Evolutionary conservation across 2,113 vertebrate genomes (phyloP), one percentile per base, ranked within the genome.

Genomic region (Gambusia affinis): DNA sequence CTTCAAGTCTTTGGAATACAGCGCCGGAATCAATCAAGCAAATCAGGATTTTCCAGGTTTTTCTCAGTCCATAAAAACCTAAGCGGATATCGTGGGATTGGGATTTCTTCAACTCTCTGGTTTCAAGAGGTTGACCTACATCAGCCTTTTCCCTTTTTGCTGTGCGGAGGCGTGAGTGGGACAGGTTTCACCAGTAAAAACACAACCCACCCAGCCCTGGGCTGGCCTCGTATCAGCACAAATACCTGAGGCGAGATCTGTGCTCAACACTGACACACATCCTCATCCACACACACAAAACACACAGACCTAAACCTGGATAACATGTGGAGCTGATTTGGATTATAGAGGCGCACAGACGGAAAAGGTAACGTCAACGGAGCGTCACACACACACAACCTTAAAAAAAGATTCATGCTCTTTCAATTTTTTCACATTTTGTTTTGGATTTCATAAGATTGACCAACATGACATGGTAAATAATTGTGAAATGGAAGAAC

Each of bases 261-360:
- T 66, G 35, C 75, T 67, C n/a, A n/a, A 69, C 47, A 69, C 67
- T 78, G 60, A 80, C 27, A 76, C 51, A 75, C 68, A 70, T 70
- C 67, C 8, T 12, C 63, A 67, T 4, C 71, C 22, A 80, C 47
- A 63, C 27, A 63, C 30, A 64, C 68, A 5, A 73, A 47, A 66
- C 77, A 75, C 62, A 70, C 44, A 70, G 30, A 73, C 44, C 80
- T 5, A 75, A 78, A 90, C 79, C 85, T 82, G 90, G 91, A 90
- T 82, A 91, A 89, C 85, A 93, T 92, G 92, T 90, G 92, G 90
- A 93, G 92, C 89, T 92, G 90, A 93, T 93, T 92, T 47, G 85
- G 85, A 90, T 89, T 89, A 87, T 84, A 90, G 72, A 91, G 89
- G 83, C 71, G 79, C 88, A 92, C 91, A 92, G 92, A 93, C 92